A percentile compares a stretch with the other conserved stretches of the same genome.
Evolutionary conservation across 1,140 invertebrate genomes (phyloP).

Genomic region (Brevipalpus yothersi): DNA sequence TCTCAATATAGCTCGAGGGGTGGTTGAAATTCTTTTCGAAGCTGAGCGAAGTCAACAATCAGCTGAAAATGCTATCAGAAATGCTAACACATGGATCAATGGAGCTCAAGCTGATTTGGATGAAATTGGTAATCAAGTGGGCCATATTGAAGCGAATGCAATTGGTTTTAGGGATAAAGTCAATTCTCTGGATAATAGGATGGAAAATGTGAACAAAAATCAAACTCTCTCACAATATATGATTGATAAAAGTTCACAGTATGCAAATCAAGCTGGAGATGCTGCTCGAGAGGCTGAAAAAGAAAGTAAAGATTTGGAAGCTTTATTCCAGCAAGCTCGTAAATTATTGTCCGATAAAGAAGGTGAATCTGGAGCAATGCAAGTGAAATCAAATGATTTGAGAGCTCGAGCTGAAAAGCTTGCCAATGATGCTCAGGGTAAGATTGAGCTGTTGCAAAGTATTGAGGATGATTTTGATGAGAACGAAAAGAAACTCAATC

Average conservation of each 20-base stretch:
- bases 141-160: slow-evolving; percentile 41
- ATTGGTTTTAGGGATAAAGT: slow-evolving; percentile 42
- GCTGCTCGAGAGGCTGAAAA: slow-evolving; percentile 28
- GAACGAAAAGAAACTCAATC: slow-evolving; percentile 22
- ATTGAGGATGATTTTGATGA: slow-evolving; percentile 24
- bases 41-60: slow-evolving; percentile 46
- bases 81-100: slow-evolving; percentile 48
- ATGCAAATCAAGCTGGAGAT: slow-evolving; percentile 26
- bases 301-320: slow-evolving; percentile 24
- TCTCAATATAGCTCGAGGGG: slow-evolving; percentile 28
- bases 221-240: slow-evolving; percentile 44
- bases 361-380: slow-evolving; percentile 33
- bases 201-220: slow-evolving; percentile 44
- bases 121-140: slow-evolving; percentile 40
- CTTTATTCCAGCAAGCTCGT: slow-evolving; percentile 31
- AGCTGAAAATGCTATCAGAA: slow-evolving; percentile 47
- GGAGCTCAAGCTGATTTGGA: slow-evolving; percentile 44
- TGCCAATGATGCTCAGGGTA: slow-evolving; percentile 42
- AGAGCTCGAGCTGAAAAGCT: slow-evolving; percentile 44
- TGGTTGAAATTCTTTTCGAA: slow-evolving; percentile 32
- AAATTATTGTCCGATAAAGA: slow-evolving; percentile 31
- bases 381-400: slow-evolving; percentile 41
- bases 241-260: slow-evolving; percentile 29
- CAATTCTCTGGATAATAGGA: slow-evolving; percentile 31
- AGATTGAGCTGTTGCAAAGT: slow-evolving; percentile 42